Percentiles rank a stretch among this genome's conserved stretches.
Conservation (phyloP, 2,113 vertebrate genomes). For the Anseranas semipalmata region DNA sequence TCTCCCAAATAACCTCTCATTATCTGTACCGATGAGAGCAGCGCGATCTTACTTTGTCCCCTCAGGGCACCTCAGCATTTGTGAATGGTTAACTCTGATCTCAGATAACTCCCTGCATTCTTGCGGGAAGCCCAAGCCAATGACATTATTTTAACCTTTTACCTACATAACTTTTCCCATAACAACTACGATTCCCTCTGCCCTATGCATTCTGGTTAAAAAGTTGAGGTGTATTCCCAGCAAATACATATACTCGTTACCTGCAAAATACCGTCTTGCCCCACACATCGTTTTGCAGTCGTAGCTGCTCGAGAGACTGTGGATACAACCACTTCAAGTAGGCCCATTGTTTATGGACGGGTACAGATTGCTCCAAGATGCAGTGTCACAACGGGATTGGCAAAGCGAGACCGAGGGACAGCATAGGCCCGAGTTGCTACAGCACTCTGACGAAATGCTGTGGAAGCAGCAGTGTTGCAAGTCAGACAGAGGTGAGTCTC, state of each 20-base stretch:
- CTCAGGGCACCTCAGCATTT: constrained; percentile 40
- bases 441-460: constrained; percentile 4
- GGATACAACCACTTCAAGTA: not conserved
- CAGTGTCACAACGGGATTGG: not conserved
- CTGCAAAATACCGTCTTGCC: not conserved
- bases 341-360: not conserved
- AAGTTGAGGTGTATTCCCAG: not conserved
- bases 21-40: constrained; percentile 3
- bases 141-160: constrained; percentile 68
- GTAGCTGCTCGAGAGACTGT: not conserved
- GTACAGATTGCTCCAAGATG: not conserved
- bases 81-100: constrained; percentile 70
- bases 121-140: constrained; percentile 36
- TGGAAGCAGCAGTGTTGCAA: constrained; percentile 33
- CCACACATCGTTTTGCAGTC: not conserved
- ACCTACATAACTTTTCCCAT: constrained; percentile 52
- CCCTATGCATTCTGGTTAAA: accelerated
- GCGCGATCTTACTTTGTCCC: constrained; percentile 33
- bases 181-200: not conserved
- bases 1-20: constrained; percentile 10
- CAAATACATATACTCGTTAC: not conserved
- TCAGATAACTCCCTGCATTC: constrained; percentile 50
- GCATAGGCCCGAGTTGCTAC: not conserved
- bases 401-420: not conserved
- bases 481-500: constrained; percentile 42